A percentile compares a stretch with the other conserved stretches of the same genome.
Conservation (phyloP, 2,113 vertebrate species). For the Anser cygnoides region DNA sequence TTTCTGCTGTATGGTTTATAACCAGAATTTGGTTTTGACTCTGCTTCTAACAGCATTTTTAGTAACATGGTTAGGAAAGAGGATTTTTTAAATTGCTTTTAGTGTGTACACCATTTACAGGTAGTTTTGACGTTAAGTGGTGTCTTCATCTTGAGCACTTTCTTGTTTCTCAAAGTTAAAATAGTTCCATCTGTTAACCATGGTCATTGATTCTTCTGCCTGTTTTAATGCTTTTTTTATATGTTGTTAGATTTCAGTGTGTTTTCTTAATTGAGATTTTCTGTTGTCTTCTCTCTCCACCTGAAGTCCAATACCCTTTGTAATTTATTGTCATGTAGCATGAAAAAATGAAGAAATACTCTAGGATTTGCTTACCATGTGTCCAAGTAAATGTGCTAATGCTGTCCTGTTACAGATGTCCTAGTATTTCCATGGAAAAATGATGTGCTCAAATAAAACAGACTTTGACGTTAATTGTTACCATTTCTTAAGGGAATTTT, state of each 20-base stretch:
- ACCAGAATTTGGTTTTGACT: not conserved
- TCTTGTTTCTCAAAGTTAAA: not conserved
- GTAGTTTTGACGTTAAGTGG: not conserved
- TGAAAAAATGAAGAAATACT: not conserved
- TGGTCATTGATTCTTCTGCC: not conserved
- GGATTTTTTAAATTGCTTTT: not conserved
- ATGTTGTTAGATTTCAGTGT: not conserved
- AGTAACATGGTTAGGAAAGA: not conserved
- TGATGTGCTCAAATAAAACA: not conserved
- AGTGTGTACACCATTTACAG: not conserved
- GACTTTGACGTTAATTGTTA: not conserved
- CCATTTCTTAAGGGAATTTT: not conserved
- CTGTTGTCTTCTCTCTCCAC: not conserved
- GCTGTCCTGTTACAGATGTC: not conserved
- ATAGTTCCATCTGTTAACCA: not conserved
- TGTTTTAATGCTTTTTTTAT: not conserved
- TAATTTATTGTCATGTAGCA: not conserved
- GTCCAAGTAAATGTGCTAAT: not conserved
- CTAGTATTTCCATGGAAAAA: not conserved
- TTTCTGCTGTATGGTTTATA: not conserved
- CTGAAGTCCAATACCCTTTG: not conserved
- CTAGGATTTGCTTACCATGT: not conserved
- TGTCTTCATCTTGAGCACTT: not conserved
- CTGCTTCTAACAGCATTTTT: not conserved
- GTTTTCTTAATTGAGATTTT: not conserved